These are phyloP conservation scores for Delia radicum DNA, from an alignment of 1,140 invertebrate species.

Conservation along the genomic window DNA sequence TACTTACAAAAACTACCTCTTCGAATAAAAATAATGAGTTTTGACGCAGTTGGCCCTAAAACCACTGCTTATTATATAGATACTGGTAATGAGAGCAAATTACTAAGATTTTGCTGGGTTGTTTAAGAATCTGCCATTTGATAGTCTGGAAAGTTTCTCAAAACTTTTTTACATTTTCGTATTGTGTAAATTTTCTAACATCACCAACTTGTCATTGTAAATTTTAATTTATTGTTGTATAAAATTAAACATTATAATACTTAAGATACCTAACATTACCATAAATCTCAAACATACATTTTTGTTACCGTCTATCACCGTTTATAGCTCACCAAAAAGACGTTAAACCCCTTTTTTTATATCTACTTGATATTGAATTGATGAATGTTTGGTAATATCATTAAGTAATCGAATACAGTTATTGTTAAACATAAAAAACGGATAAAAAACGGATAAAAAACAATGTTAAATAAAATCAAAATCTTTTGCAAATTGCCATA, in stretches of 20 bases:
- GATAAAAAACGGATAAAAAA: constrained; percentile 7
- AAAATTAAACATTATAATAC: neutral
- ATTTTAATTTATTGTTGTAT: too few relatives aligned
- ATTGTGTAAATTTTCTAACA: too few relatives aligned
- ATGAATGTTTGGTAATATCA: constrained; percentile 19
- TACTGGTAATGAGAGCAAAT: too few relatives aligned
- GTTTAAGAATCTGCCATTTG: too few relatives aligned
- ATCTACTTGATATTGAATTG: neutral
- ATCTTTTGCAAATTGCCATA: neutral
- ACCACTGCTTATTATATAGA: too few relatives aligned
- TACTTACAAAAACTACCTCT: too few relatives aligned
- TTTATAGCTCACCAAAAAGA: neutral
- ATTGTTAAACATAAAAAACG: neutral
- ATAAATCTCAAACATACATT: neutral
- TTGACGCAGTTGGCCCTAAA: too few relatives aligned
- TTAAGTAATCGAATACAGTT: neutral
- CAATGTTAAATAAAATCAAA: constrained; percentile 13
- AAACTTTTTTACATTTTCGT: too few relatives aligned
- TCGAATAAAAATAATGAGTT: too few relatives aligned
- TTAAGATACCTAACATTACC: neutral
- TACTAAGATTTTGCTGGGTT: too few relatives aligned
- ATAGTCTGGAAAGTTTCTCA: too few relatives aligned
- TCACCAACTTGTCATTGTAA: too few relatives aligned
- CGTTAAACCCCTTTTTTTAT: neutral
- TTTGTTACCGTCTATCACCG: neutral